These are phyloP conservation scores for Drosophila greeni DNA, from an alignment of 2,888 invertebrate genomes.

Conservation along the genomic window DNA sequence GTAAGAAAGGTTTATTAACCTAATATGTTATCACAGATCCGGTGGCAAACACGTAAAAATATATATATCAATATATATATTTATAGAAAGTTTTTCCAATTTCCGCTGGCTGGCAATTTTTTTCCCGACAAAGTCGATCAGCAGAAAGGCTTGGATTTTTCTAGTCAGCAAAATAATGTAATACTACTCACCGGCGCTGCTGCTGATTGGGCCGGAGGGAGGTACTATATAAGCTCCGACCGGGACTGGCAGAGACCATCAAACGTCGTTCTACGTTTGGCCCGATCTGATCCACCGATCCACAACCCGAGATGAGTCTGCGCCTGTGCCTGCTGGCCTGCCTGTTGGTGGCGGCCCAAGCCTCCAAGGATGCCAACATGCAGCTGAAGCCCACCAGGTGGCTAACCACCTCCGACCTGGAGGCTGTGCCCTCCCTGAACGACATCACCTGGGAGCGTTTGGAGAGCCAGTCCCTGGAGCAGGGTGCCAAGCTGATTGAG, in stretches of 20 bases:
- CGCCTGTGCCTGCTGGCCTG: constrained; percentile 66
- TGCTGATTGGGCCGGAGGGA: background rate
- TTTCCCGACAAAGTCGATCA: constrained; percentile 54
- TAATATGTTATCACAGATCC: constrained; percentile 24
- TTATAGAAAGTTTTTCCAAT: constrained; percentile 30
- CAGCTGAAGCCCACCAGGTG: constrained; percentile 65
- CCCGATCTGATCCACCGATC: constrained; percentile 41
- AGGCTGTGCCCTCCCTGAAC: constrained; percentile 67
- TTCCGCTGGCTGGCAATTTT: constrained; percentile 38
- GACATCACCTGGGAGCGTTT: constrained; percentile 61
- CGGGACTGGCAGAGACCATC: constrained; percentile 40
- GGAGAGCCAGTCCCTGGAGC: constrained; percentile 65
- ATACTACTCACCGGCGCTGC: background rate
- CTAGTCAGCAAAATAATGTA: constrained; percentile 30
- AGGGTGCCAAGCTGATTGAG: constrained; percentile 67
- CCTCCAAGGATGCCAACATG: constrained; percentile 48
- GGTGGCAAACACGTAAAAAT: constrained; percentile 37
- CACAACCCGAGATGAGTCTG: constrained; percentile 49
- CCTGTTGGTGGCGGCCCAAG: constrained; percentile 54
- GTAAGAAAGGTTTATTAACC: constrained; percentile 56
- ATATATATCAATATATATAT: constrained; percentile 24
- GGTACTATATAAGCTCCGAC: constrained; percentile 52
- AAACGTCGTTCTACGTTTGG: constrained; percentile 67
- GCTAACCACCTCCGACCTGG: constrained; percentile 61
- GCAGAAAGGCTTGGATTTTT: constrained; percentile 48